Evolutionary conservation across 2,113 vertebrate genomes (phyloP), one percentile per base, ranked within the genome.

Genomic region (Haliaeetus leucogaster): DNA sequence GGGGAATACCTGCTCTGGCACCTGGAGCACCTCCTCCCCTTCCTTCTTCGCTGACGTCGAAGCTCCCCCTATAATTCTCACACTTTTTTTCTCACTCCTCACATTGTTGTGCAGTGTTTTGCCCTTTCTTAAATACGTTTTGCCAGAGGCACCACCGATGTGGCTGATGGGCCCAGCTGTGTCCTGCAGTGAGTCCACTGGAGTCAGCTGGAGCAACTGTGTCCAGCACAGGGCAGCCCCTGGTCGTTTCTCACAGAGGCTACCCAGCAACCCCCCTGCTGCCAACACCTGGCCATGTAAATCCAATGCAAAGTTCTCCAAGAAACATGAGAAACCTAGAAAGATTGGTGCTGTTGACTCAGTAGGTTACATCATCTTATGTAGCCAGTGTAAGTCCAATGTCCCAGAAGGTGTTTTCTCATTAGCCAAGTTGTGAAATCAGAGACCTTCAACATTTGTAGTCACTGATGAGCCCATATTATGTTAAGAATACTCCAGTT

Each of bases 131-230:
- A 38, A 74, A 30, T 8, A 18, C 7, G 3, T 34, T 76, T 45
- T 59, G 34, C 13, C 32, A 73, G 68, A 59, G 43, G 8, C 3
- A 1, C 5, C 53, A 36, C 26, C 17, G 10, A 10, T 17, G 36
- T 68, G 21, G 21, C 22, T 70, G 48, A 20, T 4, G 42, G 27
- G 15, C 15, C 62, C 17, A 36, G 12, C 16, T 47, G 29, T 68
- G 45, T 40, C 16, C 59, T 47, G 43, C 0, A 1, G 48, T 27
- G 43, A 19, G 18, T 43, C 36, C 0, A 1, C 2, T 58, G 26
- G 36, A 78, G 26, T 34, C 32, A 71, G 17, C 47, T 38, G 18
- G 34, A 73, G 58, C 2, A 43, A 8, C 32, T 55, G 18, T 56
- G 36, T 45, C 38, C 45, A 73, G 30, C 34, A 55, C 15, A 42